Percentiles rank a stretch among this genome's conserved stretches.
Evolutionary conservation across 30 jellyfish, hydroid and myxozoan species (phyloP).

Genomic region (Mastigias papua): DNA sequence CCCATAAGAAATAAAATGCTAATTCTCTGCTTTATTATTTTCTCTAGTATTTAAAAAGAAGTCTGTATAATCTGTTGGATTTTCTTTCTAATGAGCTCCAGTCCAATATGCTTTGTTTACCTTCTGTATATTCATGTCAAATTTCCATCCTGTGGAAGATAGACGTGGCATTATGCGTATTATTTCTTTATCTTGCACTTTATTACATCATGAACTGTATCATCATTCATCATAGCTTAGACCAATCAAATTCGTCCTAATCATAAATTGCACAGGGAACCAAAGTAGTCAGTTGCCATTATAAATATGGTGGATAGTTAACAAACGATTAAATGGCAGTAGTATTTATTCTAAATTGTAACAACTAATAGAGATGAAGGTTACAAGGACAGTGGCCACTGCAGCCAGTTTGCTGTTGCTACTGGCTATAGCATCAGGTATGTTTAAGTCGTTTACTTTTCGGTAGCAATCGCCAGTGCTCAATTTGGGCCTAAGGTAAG

Average conservation of each 20-base stretch:
- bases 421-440: not conserved
- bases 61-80: too few species aligned
- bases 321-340: not conserved
- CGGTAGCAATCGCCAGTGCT: too few species aligned
- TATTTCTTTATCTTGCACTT: not conserved
- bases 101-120: too few species aligned
- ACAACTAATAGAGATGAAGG: not conserved
- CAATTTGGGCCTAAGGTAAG: not conserved
- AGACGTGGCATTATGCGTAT: too few species aligned
- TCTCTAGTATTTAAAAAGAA: too few species aligned
- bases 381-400: not conserved
- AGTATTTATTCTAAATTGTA: not conserved
- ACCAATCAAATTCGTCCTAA: constrained; percentile 8
- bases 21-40: too few species aligned
- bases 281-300: not conserved
- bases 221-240: not conserved
- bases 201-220: not conserved
- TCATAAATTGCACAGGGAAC: not conserved
- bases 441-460: not conserved
- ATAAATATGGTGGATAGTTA: not conserved
- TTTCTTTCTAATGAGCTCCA: too few species aligned
- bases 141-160: too few species aligned
- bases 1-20: too few species aligned
- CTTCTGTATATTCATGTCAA: too few species aligned
- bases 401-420: not conserved